Evolutionary conservation across 1,140 invertebrate genomes (phyloP), one percentile per base, ranked within the genome.

Genomic region (Popillia japonica): DNA sequence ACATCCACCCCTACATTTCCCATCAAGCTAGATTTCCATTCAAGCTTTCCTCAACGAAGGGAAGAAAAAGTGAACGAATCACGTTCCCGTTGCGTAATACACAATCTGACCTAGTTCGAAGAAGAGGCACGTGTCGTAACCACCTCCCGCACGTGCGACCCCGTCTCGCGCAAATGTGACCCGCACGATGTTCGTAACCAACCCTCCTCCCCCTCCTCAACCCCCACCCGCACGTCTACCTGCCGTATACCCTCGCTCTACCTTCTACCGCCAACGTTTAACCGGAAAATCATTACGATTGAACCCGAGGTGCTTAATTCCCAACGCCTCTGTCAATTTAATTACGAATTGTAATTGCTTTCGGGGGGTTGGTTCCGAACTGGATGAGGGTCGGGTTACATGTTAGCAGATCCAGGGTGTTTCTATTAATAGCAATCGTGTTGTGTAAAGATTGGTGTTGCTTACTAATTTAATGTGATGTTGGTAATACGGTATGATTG

Each of bases 131-230:
- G 44, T 48, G 44, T 11, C 44, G 11, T 48, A 48, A 10, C 44
- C 11, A n/a, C n/a, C n/a, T 11, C 44, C 44, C 44, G 44, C 44
- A 48, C 44, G 44, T 48, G 44, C 17, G 44, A 48, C 44, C 44
- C 44, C 44, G 44, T 48, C 44, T 48, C 44, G 44, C n/a, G n/a
- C 44, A 48, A 48, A 48, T 48, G 44, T 14, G 44, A 48, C 44
- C 44, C 44, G 7, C n/a, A n/a, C n/a, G n/a, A n/a, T n/a, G 44
- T n/a, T n/a, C 44, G 44, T 11, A 48, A n/a, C 17, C 44, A 48
- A 14, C 44, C 44, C 44, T n/a, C n/a, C n/a, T n/a, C n/a, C n/a
- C n/a, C n/a, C n/a, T n/a, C n/a, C n/a, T n/a, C n/a, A n/a, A n/a
- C n/a, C n/a, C n/a, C n/a, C n/a, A n/a, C n/a, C n/a, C n/a, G n/a